Evolutionary conservation across 2,797 vertebrate species (phyloP).

Genomic region (Novumbra hubbsi): DNA sequence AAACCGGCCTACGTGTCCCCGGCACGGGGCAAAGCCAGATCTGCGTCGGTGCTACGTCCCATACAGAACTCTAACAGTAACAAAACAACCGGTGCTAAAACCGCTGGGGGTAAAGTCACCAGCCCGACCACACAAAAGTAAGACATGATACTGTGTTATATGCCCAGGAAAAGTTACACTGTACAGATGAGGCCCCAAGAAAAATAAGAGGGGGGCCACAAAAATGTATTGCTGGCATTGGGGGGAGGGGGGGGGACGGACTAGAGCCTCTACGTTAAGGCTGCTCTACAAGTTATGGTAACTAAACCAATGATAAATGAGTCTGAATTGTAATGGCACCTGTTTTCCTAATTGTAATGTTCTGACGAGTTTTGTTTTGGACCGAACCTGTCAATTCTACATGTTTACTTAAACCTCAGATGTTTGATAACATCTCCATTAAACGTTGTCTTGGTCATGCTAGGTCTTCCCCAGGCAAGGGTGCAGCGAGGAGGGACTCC

Average conservation of each 20-base stretch:
- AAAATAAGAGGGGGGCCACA: too few species aligned
- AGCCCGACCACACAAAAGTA: slow-evolving; percentile 42
- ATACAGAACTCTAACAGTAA: neutral
- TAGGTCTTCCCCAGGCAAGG: slow-evolving; percentile 49
- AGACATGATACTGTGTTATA: neutral
- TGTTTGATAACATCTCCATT: neutral
- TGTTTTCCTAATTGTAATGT: neutral
- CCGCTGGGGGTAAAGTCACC: slow-evolving; percentile 1
- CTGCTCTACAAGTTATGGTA: too few species aligned
- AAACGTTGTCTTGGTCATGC: neutral
- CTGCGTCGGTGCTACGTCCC: slow-evolving; percentile 25
- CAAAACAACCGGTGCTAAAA: neutral
- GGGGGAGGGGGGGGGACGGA: too few species aligned
- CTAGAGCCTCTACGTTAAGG: too few species aligned
- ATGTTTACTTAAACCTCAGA: neutral
- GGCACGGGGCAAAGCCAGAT: slow-evolving; percentile 26
- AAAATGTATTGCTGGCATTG: too few species aligned
- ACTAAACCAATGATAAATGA: neutral
- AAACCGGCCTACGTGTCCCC: slow-evolving; percentile 1
- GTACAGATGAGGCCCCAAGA: neutral
- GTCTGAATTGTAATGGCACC: neutral
- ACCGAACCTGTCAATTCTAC: neutral
- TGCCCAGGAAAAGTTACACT: neutral
- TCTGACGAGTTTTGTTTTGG: neutral
- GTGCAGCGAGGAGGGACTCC: slow-evolving; percentile 62